phyloP scores from a whole-genome alignment of 2,888 invertebrate genomes.

The Patella depressa region DNA sequence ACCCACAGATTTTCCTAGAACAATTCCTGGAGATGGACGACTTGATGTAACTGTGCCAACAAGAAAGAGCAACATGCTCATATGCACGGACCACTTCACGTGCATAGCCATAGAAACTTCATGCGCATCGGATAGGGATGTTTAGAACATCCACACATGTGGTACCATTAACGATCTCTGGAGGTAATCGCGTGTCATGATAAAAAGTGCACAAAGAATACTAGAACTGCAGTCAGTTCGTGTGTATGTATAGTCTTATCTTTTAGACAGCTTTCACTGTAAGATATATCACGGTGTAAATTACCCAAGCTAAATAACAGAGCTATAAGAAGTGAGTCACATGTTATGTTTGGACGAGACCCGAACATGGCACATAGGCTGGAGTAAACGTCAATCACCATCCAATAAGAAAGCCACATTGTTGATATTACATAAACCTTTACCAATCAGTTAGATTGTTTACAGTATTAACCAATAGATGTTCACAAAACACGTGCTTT shows the following conservation, averaged over 20 bases:
- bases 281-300: no score
- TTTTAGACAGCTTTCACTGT: no score
- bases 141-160: background rate
- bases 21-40: background rate
- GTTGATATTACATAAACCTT: no score
- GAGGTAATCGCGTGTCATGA: no score
- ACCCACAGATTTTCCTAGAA: background rate
- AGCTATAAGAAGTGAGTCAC: background rate
- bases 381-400: background rate
- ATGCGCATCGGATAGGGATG: slow-evolving; percentile 1
- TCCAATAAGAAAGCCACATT: background rate
- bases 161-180: background rate
- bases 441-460: no score
- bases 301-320: background rate
- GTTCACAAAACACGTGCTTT: no score
- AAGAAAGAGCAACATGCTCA: background rate
- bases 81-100: background rate
- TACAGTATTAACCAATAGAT: no score
- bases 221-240: no score
- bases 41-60: background rate
- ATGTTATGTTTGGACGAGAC: background rate
- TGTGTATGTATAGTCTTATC: no score
- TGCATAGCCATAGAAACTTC: slow-evolving; percentile 10
- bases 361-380: slow-evolving; percentile 1
- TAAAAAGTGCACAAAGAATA: no score